Conservation (phyloP, 1,140 invertebrate species). For the Diachasmimorpha longicaudata region DNA sequence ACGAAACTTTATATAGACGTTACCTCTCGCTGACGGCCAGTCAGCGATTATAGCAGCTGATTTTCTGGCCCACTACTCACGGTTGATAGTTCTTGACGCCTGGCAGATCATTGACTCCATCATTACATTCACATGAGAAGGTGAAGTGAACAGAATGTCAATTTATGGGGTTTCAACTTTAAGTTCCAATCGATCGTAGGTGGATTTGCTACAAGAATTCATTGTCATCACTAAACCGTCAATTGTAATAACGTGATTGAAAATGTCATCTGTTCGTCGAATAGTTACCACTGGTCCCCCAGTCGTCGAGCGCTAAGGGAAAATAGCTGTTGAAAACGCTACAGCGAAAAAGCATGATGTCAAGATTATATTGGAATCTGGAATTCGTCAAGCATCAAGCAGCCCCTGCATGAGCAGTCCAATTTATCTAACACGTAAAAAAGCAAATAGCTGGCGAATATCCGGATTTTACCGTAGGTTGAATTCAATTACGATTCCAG, state of each 20-base stretch:
- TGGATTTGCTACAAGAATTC: neutral
- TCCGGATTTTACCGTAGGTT: no score
- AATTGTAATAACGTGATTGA: neutral
- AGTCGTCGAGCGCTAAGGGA: no score
- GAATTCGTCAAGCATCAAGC: no score
- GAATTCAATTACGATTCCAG: no score
- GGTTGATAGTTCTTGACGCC: conserved; percentile 26
- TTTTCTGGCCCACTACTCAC: conserved; percentile 25
- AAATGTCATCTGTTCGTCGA: no score
- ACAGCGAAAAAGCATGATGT: no score
- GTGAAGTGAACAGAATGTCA: neutral
- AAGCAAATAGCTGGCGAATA: no score
- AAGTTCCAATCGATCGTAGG: neutral
- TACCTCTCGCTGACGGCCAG: conserved; percentile 28
- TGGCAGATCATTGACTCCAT: conserved; percentile 20
- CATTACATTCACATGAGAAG: neutral
- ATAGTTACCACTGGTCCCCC: no score
- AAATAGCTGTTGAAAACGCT: no score
- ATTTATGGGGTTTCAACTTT: neutral
- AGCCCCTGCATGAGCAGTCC: no score
- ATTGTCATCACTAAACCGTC: neutral
- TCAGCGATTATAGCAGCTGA: conserved; percentile 34
- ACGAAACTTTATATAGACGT: conserved; percentile 7
- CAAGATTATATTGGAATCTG: no score
- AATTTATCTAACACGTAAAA: no score